Conservation (phyloP, 2,797 vertebrate genomes). For the Xiphorhynchus erythropygius region DNA sequence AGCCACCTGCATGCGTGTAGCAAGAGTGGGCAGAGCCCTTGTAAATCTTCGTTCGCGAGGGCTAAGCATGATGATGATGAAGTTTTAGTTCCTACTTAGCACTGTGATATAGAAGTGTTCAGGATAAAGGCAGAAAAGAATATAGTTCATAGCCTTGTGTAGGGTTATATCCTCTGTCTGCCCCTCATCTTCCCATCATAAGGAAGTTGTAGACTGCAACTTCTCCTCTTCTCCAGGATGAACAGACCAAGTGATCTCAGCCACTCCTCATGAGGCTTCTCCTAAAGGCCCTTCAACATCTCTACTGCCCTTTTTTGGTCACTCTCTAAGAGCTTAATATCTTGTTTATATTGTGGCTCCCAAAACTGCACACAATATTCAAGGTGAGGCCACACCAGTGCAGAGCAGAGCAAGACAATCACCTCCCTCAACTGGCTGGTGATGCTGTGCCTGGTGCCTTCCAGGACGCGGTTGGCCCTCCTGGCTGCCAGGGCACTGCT, state of each 20-base stretch:
- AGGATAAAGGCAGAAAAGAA: background rate
- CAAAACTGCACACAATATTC: background rate
- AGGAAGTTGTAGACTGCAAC: background rate
- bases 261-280: background rate
- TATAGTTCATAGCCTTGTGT: background rate
- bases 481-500: background rate
- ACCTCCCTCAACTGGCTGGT: background rate
- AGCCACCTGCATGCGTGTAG: too few relatives aligned
- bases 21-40: too few relatives aligned
- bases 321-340: background rate
- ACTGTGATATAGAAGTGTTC: background rate
- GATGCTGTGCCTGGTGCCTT: background rate
- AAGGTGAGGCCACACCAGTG: background rate
- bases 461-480: background rate
- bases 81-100: background rate
- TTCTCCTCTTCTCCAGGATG: background rate
- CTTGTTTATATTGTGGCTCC: background rate
- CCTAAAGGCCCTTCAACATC: background rate
- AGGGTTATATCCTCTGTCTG: background rate
- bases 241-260: background rate
- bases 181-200: too few relatives aligned
- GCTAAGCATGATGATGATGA: too few relatives aligned
- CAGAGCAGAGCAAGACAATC: background rate
- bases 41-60: too few relatives aligned
- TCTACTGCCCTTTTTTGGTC: background rate